Percentiles rank a stretch among this genome's conserved stretches.
Conservation (phyloP, 2,113 vertebrate genomes). For the Propithecus coquereli region DNA sequence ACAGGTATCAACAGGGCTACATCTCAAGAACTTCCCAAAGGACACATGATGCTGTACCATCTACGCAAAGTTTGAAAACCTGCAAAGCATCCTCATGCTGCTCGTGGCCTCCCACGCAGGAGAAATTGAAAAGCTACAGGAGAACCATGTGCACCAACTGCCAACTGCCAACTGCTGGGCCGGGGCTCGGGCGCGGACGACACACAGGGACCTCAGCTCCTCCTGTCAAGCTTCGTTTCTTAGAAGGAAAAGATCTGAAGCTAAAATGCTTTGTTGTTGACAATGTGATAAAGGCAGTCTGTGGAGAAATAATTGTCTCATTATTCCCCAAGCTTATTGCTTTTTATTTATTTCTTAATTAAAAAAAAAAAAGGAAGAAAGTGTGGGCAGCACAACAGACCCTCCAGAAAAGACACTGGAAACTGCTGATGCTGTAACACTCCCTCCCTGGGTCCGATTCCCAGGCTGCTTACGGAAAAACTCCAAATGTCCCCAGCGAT, state of each 20-base stretch:
- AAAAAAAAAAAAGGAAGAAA: neutral
- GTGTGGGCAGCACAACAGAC: neutral
- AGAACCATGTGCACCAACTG: fast-evolving
- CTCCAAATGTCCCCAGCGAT: fast-evolving
- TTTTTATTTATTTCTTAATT: neutral
- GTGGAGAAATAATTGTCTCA: fast-evolving
- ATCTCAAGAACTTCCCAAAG: neutral
- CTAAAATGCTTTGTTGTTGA: neutral
- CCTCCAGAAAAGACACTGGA: neutral
- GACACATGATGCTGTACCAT: fast-evolving
- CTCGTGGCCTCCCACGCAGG: neutral
- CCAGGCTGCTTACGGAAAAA: neutral
- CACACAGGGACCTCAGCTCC: neutral
- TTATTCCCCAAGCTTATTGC: neutral
- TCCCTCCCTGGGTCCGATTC: fast-evolving
- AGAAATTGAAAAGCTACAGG: neutral
- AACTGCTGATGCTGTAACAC: fast-evolving
- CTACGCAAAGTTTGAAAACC: neutral
- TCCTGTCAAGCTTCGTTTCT: neutral
- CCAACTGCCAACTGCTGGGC: neutral
- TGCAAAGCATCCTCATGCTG: fast-evolving
- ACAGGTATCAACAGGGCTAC: fast-evolving
- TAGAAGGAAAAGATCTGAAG: neutral
- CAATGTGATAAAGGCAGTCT: neutral
- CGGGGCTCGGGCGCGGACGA: fast-evolving